Base-by-base conservation (phyloP, 2,888 invertebrate species). In the Calliopum simillimum region DNA sequence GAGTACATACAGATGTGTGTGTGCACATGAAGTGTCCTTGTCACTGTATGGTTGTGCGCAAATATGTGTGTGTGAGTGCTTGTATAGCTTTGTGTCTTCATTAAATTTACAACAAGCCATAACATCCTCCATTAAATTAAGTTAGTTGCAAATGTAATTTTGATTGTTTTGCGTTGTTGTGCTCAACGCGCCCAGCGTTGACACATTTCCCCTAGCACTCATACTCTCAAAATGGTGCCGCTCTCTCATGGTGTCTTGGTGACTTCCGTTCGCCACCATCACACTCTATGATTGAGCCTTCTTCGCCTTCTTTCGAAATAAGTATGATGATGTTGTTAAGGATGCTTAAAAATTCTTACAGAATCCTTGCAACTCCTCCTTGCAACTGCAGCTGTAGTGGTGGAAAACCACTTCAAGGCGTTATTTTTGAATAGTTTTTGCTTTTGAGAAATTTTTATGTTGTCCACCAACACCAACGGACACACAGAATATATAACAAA, bases 111-210 rank as follows among this genome's bases (percentile, higher is more conserved):
- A 56, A 67, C 67, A 47, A 41, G 11, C 19, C 53, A 21, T 51
- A 68, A 71, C 71, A 63, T 64, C 55, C 58, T 69, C 65, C 69
- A 73, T 63, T 56, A 71, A 68, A 73, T 71, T 67, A 73, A 71
- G 71, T 71, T 70, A 68, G 61, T 69, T 61, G 70, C 67, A 69
- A 65, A 71, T 71, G 70, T 68, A 70, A 70, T 71, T 73, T 70
- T 73, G 71, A 70, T 68, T 71, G 68, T 71, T 71, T 70, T 63
- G 68, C 69, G 33, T 11, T 67, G 23, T 49, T 14, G n/a, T n/a
- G 33, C 21, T 43, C 68, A 16, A 14, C n/a, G n/a, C 6, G n/a
- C 19, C 13, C n/a, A 41, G 19, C 46, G 12, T 5, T 19, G 21
- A 2, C 4, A 16, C 2, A 33, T 43, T 16, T 11, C 12, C 3